Evolutionary conservation across 2,113 vertebrate genomes (phyloP).

Genomic region (Orycteropus afer): DNA sequence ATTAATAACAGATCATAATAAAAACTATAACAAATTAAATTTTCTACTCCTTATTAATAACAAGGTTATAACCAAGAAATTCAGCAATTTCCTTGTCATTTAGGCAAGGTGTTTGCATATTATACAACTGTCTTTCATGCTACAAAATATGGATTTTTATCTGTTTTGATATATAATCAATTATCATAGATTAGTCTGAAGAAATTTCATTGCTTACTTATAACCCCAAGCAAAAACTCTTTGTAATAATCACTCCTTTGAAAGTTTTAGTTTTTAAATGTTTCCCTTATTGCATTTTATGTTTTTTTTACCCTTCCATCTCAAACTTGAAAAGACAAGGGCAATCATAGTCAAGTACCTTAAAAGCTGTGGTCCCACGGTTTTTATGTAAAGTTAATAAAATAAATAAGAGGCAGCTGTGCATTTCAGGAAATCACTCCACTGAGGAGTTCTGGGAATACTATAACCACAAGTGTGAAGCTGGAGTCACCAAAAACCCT

Average conservation of each 20-base stretch:
- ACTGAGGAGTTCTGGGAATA: conserved; percentile 73
- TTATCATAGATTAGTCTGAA: conserved; percentile 48
- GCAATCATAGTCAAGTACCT: conserved; percentile 73
- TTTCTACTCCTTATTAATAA: conserved; percentile 27
- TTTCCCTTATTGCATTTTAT: conserved; percentile 54
- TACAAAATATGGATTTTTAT: conserved; percentile 59
- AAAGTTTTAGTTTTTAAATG: conserved; percentile 60
- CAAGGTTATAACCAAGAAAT: conserved; percentile 27
- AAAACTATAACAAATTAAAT: conserved; percentile 12
- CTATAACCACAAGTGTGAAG: conserved; percentile 78
- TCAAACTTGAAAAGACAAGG: conserved; percentile 76
- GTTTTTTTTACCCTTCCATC: conserved; percentile 24
- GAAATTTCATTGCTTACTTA: conserved; percentile 66
- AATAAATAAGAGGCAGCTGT: conserved; percentile 82
- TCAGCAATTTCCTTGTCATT: conserved; percentile 42
- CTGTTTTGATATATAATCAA: conserved; percentile 75
- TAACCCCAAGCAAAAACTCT: conserved; percentile 59
- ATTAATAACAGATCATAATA: neutral
- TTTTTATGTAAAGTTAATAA: conserved; percentile 82
- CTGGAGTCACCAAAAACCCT: conserved; percentile 77
- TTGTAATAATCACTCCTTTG: conserved; percentile 51
- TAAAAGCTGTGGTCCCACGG: conserved; percentile 74
- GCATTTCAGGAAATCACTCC: conserved; percentile 78
- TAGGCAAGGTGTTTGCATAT: neutral
- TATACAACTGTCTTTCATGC: conserved; percentile 28